Conservation (phyloP, 2,888 invertebrate genomes). For the Allygus modestus region DNA sequence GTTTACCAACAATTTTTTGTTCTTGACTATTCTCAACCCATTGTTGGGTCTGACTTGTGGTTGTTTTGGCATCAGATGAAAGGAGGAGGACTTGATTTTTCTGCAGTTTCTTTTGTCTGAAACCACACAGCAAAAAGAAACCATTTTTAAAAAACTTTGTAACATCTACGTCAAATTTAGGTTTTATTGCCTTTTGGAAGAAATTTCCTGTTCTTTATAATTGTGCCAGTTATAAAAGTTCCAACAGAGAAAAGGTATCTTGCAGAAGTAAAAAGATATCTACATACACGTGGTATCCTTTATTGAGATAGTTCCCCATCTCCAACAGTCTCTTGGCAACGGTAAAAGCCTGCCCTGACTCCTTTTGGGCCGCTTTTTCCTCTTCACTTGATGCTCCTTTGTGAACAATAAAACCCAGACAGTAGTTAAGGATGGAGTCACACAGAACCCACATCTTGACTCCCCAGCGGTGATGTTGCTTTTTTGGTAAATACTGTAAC, state of each 20-base stretch:
- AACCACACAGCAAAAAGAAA: background rate
- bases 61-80: background rate
- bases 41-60: background rate
- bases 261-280: slow-evolving; percentile 22
- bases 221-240: slow-evolving; percentile 14
- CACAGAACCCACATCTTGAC: slow-evolving; percentile 28
- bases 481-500: background rate
- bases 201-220: background rate
- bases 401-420: background rate
- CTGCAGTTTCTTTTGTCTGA: background rate
- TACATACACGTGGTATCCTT: slow-evolving; percentile 34
- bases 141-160: background rate
- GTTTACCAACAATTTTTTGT: background rate
- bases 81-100: background rate
- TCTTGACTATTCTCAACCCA: background rate
- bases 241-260: background rate
- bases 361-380: background rate
- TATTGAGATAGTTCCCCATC: slow-evolving; percentile 26
- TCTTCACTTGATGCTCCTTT: background rate
- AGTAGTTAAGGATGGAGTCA: background rate
- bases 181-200: background rate
- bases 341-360: background rate
- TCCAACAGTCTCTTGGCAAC: background rate
- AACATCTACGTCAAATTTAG: background rate
- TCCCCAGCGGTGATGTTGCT: slow-evolving; percentile 21